Base-by-base conservation (phyloP, 2,797 vertebrate genomes). In the Argyrosomus regius region DNA sequence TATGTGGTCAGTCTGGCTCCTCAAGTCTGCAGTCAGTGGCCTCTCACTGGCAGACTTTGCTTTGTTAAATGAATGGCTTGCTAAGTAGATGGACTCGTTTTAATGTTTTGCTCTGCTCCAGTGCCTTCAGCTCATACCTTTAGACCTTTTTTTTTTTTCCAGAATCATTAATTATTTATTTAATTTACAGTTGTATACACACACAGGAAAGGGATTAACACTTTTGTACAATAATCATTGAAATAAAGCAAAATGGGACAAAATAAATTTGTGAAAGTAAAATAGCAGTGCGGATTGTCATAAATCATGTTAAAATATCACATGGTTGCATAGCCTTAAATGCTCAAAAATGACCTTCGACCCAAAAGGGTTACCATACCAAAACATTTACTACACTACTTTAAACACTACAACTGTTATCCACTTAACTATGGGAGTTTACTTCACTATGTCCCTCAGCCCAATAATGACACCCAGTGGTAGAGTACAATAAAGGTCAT, bases 1-100 rank as follows among this genome's bases (percentile, higher is more conserved):
- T 87, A 91, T 91, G 89, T 88, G 89, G 91, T 89, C 91, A 88
- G 89, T 89, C 92, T 93, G 91, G 86, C 90, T 93, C 86, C 91
- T 92, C 46, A 59, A 80, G 90, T 93, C 93, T 91, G 88, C 80
- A 91, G 88, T 82, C 85, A 77, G 67, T 77, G 82, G 78, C 88
- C 81, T 91, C 91, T 91, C 83, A 84, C 87, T 88, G 90, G 88
- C 77, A 82, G 81, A 79, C 85, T 85, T 90, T 85, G 82, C 84
- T 87, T 93, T 89, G 87, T 92, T 91, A 82, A 84, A 84, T 88
- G 75, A 89, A 85, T 67, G 72, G 72, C 83, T 89, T 62, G 65
- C 65, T 85, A 87, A 91, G 85, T 84, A 77, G 71, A 85, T 79
- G 58, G 77, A 78, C 78, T 88, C 5, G 7, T 89, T 89, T 92